A percentile compares a stretch with the other conserved stretches of the same genome.
phyloP scores from a whole-genome alignment of 2,888 invertebrate species.

The Dolichomitus sp. region DNA sequence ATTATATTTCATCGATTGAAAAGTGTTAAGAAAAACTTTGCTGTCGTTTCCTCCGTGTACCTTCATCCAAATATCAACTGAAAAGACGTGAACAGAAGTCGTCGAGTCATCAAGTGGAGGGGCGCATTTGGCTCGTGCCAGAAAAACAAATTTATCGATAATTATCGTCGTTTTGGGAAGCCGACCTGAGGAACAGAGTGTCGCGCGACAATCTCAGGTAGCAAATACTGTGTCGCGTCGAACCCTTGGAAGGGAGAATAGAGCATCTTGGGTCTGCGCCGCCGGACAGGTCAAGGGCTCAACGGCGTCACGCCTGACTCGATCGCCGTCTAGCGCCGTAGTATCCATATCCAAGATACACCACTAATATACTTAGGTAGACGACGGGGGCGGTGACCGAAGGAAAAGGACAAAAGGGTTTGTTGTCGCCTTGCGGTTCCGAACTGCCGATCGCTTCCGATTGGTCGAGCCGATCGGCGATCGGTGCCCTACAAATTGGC shows the following conservation, averaged over 20 bases:
- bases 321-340: slow-evolving; percentile 24
- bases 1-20: not conserved
- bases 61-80: not conserved
- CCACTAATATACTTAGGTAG: slow-evolving; percentile 32
- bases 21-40: not conserved
- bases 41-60: not conserved
- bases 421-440: slow-evolving; percentile 27
- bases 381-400: slow-evolving; percentile 45
- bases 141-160: slow-evolving; percentile 32
- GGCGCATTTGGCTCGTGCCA: slow-evolving; percentile 39
- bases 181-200: not conserved
- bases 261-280: not conserved
- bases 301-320: not conserved
- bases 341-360: slow-evolving; percentile 62
- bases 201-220: slow-evolving; percentile 35
- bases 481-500: slow-evolving; percentile 73
- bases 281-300: slow-evolving; percentile 35
- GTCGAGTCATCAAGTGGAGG: not conserved
- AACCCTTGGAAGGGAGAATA: not conserved
- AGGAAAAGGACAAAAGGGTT: slow-evolving; percentile 57
- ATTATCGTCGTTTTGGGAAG: slow-evolving; percentile 33
- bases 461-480: slow-evolving; percentile 62
- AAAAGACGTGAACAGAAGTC: not conserved
- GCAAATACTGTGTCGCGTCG: slow-evolving; percentile 13
- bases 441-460: slow-evolving; percentile 44